Evolutionary conservation across 1,140 invertebrate genomes (phyloP), one percentile per base, ranked within the genome.

Genomic region (Heliothis virescens): DNA sequence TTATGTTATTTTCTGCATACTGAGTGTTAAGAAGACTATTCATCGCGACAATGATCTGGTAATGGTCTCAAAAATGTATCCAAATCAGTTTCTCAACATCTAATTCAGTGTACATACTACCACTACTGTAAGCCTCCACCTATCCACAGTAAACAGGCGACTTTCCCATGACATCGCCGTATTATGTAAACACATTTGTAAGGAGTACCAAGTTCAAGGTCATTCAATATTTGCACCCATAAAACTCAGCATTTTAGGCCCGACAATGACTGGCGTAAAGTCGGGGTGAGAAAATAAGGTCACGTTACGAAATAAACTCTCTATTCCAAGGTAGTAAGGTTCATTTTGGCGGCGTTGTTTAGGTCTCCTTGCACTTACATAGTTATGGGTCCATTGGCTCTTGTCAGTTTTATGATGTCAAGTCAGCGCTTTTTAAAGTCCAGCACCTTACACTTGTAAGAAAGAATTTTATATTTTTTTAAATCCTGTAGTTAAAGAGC

Each of bases 121-220:
- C 34, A 41, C 4, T 41, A 41, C 3, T 9, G 34, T 41, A 41
- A 7, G 5, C 3, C 34, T 41, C 34, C 34, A 41, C 1, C 34
- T 41, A 41, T 7, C 5, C 9, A 5, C 34, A 41, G 34, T 41
- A 41, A 41, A 41, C 34, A 41, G 34, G 34, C 34, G 34, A 41
- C 34, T 41, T 41, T 41, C 34, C 34, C 34, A 41, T 41, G 5
- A 41, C 52, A 55, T n/a, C 15, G 55, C 9, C 16, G 21, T 59
- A 59, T 41, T 41, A 59, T 59, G n/a, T 55, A 16, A 59, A 59
- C 3, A 26, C 26, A 18, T 52, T 52, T 16, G 21, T 50, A 69
- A 26, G 4, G 11, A 69, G 16, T 52, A 48, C 15, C 55, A 74
- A 74, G 55, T 41, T 74, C 71, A 74, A 74, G 71, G 55, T 74